phyloP scores from a whole-genome alignment of 2,113 vertebrate genomes.

The Lepus timidus region DNA sequence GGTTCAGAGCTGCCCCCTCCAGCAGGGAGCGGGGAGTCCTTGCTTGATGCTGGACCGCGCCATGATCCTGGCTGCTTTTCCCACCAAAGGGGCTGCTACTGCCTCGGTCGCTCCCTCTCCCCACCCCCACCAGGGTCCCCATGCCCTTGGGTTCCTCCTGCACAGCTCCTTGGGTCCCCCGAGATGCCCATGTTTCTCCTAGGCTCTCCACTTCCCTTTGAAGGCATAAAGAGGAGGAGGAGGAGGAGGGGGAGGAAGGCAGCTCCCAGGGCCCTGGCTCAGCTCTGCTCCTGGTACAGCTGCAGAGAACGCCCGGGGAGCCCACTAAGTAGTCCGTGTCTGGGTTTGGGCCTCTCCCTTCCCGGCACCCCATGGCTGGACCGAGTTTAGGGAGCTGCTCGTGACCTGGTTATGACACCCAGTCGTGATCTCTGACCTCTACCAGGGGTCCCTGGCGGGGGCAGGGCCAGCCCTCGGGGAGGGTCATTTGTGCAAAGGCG shows the following conservation, averaged over 20 bases:
- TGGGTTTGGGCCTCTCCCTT: background rate
- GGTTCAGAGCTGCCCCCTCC: background rate
- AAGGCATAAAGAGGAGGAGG: background rate
- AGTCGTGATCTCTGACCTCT: constrained; percentile 23
- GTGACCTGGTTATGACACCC: background rate
- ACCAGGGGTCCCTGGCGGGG: background rate
- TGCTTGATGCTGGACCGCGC: background rate
- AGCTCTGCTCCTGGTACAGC: background rate
- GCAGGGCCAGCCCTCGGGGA: background rate
- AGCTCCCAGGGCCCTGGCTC: background rate
- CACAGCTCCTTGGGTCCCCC: background rate
- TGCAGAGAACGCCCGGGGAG: background rate
- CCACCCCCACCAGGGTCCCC: no score
- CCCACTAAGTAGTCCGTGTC: background rate
- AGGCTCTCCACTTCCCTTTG: background rate
- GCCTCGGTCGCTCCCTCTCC: background rate
- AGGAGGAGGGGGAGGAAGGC: no score
- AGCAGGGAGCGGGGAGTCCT: background rate
- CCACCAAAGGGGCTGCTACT: background rate
- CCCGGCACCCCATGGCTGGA: no score
- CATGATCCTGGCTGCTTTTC: background rate
- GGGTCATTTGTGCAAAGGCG: constrained; percentile 42
- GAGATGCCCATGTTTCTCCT: background rate
- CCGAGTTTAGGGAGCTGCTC: background rate
- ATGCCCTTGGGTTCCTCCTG: no score